Percentiles rank a stretch among this genome's conserved stretches.
phyloP scores from a whole-genome alignment of 2,113 vertebrate species.

The Crypturellus undulatus region DNA sequence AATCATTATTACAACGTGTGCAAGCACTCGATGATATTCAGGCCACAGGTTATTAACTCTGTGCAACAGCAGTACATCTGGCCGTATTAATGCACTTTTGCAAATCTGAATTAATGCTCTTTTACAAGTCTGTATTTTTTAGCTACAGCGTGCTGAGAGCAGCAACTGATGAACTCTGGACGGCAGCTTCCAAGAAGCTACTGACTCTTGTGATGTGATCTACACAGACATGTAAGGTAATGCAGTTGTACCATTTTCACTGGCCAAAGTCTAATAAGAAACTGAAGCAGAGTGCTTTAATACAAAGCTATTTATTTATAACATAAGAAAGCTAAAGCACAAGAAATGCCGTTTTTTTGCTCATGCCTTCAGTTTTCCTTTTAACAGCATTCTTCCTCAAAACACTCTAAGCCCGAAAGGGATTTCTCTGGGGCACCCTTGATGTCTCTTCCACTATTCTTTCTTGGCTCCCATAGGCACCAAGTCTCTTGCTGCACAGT shows the following conservation, averaged over 20 bases:
- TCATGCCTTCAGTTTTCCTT: background rate
- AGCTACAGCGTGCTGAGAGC: background rate
- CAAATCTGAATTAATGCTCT: background rate
- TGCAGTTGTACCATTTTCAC: background rate
- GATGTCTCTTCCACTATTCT: background rate
- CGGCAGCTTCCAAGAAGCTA: background rate
- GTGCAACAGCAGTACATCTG: background rate
- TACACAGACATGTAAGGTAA: background rate
- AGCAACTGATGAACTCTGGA: background rate
- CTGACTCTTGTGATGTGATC: background rate
- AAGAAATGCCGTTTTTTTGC: background rate
- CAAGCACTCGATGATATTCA: background rate
- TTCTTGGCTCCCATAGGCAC: rapidly evolving
- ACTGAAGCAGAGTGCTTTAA: background rate
- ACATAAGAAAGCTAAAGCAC: background rate
- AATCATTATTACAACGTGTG: background rate
- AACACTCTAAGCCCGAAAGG: background rate
- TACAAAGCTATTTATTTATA: background rate
- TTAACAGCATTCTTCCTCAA: background rate
- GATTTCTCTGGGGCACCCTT: background rate
- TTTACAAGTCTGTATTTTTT: background rate
- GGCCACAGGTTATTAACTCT: background rate
- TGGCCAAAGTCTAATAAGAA: background rate
- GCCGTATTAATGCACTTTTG: background rate
- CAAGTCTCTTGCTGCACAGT: background rate